phyloP scores from a whole-genome alignment of 1,140 invertebrate species.

The Hypsibius dujardini region DNA sequence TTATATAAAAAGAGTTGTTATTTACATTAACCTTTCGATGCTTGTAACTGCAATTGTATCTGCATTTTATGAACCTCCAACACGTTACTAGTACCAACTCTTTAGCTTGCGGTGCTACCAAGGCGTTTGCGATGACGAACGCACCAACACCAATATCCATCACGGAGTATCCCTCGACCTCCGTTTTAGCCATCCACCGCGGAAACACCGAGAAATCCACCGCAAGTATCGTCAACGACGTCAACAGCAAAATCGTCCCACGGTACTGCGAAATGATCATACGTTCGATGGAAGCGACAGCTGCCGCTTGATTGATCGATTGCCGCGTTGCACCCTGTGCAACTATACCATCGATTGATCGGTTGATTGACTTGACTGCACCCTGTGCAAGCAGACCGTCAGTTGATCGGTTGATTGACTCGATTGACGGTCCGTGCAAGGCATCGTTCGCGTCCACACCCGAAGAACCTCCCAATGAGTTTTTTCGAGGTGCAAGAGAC shows the following conservation, averaged over 20 bases:
- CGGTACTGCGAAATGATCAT: slow-evolving; percentile 31
- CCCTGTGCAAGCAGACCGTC: background rate
- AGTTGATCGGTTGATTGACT: no score
- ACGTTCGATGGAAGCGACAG: no score
- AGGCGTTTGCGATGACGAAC: slow-evolving; percentile 66
- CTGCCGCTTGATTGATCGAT: no score
- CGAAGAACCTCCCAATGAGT: no score
- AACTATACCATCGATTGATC: background rate
- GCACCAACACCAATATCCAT: slow-evolving; percentile 88
- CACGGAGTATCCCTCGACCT: slow-evolving; percentile 62
- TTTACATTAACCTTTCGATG: no score
- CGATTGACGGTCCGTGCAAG: no score
- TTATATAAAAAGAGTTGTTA: no score
- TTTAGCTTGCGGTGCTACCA: slow-evolving; percentile 46
- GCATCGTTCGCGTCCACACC: no score
- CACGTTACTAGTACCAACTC: no score
- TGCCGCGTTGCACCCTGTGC: background rate
- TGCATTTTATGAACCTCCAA: no score
- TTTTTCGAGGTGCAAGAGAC: no score
- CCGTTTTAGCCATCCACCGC: slow-evolving; percentile 61
- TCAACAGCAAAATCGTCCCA: slow-evolving; percentile 45
- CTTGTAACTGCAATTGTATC: no score
- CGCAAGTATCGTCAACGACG: slow-evolving; percentile 64
- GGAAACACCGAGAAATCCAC: slow-evolving; percentile 81
- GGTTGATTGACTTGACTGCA: background rate